Evolutionary conservation across 30 jellyfish, hydroid and myxozoan genomes (phyloP), one percentile per base, ranked within the genome.

Genomic region (Cassiopea andromeda): DNA sequence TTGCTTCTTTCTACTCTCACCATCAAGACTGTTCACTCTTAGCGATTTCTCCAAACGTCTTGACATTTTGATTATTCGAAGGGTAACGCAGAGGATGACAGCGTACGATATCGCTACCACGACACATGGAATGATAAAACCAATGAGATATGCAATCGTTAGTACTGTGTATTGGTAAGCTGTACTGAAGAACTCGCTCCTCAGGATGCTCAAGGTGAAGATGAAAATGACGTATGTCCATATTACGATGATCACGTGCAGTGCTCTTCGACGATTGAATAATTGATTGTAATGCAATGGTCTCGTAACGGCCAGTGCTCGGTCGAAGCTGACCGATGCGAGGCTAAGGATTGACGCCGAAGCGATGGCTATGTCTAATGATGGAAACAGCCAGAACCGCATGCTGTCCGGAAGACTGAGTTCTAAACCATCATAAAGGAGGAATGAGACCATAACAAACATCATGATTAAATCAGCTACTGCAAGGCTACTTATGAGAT

Each of bases 281-380:
- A 89, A 8, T 19, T 61, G 86, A 48, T 81, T 92, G 78, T 89
- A 89, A 45, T 74, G 96, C 27, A 89, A 72, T 45, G 96, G 96
- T 60, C 68, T 72, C 58, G 73, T 49, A 14, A 89, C 96, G 50
- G 96, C 96, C 1, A 89, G 84, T 38, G 82, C 92, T 5, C 96
- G 77, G 69, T 89, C 96, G 78, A 81, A 80, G 69, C 96, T 89
- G 79, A 89, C 96, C 59, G 96, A 92, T 5, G 96, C 96, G 75
- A 89, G 81, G 87, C 90, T 89, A 87, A 89, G 67, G 71, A 89
- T 89, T 2, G 96, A 80, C 7, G 92, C 96, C 43, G 92, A 72
- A 43, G 91, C 96, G 27, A 89, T 91, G 14, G 70, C 80, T n/a
- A 80, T 80, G 75, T 89, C 96, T 58, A 89, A 17, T 27, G 96